phyloP scores from a whole-genome alignment of 2,113 vertebrate genomes.

The Cyrtonyx montezumae region DNA sequence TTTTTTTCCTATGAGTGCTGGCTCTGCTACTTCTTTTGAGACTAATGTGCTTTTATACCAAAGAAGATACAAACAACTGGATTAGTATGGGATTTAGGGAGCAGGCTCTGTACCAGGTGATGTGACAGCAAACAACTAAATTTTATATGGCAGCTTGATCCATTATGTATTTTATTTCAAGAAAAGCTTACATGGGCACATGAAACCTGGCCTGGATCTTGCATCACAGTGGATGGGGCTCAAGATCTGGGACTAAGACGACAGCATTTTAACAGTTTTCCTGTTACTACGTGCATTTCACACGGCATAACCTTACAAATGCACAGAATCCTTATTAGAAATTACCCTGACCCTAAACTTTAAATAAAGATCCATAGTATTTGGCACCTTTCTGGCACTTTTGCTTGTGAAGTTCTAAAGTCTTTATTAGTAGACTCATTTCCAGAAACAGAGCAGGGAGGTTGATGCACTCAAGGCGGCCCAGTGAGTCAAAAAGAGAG shows the following conservation, averaged over 20 bases:
- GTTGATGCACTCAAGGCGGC: not conserved
- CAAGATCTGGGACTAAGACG: not conserved
- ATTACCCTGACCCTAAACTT: conserved; percentile 29
- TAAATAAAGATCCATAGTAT: not conserved
- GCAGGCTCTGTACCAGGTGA: not conserved
- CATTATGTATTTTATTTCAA: conserved; percentile 60
- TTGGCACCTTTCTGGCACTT: not conserved
- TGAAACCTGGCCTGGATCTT: conserved; percentile 51
- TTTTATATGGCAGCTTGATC: conserved; percentile 70
- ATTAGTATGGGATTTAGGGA: conserved; percentile 62
- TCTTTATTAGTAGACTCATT: not conserved
- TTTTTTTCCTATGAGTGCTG: not conserved
- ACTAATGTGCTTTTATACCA: conserved; percentile 41
- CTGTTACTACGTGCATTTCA: not conserved
- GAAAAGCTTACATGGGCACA: not conserved
- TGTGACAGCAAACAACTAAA: conserved; percentile 49
- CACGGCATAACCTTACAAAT: not conserved
- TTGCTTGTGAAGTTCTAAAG: not conserved
- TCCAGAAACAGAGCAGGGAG: not conserved
- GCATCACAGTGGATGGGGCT: not conserved
- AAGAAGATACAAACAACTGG: conserved; percentile 44
- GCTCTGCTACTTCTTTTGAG: conserved; percentile 18
- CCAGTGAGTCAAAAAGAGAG: not conserved
- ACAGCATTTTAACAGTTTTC: not conserved
- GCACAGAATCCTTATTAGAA: not conserved